phyloP scores from a whole-genome alignment of 2,888 invertebrate genomes.

The Choristoneura rosaceana region DNA sequence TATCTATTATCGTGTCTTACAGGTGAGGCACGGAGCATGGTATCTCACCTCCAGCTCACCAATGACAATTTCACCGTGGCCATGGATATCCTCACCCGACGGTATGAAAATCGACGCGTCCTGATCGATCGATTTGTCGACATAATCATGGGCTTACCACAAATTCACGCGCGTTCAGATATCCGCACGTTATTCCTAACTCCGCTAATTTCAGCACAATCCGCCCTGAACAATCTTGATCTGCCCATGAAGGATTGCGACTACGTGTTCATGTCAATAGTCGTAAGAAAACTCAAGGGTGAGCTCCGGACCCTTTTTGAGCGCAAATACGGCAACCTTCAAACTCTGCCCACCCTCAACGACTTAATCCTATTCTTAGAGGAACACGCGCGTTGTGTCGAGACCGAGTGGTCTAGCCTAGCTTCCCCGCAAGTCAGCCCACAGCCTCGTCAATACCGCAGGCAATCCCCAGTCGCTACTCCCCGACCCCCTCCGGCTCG shows the following conservation, averaged over 20 bases:
- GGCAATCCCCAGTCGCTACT: neutral
- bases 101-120: too few species aligned
- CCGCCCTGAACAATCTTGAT: neutral
- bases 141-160: too few species aligned
- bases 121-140: too few species aligned
- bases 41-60: too few species aligned
- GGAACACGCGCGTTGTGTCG: neutral
- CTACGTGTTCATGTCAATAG: neutral
- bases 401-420: neutral
- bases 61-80: too few species aligned
- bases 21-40: too few species aligned
- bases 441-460: slow-evolving; percentile 5
- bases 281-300: too few species aligned
- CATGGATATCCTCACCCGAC: too few species aligned
- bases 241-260: slow-evolving; percentile 3
- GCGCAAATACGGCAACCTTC: neutral
- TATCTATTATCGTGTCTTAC: too few species aligned
- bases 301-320: too few species aligned
- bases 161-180: too few species aligned
- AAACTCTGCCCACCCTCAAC: slow-evolving; percentile 2
- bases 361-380: neutral
- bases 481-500: neutral
- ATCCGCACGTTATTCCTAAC: too few species aligned
- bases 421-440: neutral
- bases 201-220: slow-evolving; percentile 7